These are phyloP conservation scores for Nibea coibor DNA, from an alignment of 2,113 vertebrate species.

Conservation along the genomic window DNA sequence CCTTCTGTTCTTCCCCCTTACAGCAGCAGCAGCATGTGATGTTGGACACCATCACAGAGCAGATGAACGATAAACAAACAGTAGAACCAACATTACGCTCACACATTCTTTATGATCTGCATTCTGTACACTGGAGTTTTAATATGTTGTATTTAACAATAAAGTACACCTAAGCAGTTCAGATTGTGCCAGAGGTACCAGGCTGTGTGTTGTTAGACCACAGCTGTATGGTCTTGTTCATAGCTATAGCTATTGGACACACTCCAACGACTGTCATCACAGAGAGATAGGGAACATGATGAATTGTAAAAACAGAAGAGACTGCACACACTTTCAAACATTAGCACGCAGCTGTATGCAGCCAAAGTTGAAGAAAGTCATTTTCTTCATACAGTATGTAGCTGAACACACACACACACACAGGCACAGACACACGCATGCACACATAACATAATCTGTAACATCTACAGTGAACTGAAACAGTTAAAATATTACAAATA, in stretches of 20 bases:
- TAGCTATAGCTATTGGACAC: background rate
- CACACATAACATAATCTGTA: too few species aligned
- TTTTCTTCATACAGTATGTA: too few species aligned
- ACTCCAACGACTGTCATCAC: background rate
- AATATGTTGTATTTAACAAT: background rate
- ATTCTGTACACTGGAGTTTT: background rate
- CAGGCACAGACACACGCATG: too few species aligned
- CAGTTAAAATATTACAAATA: too few species aligned
- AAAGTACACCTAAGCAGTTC: background rate
- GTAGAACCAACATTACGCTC: background rate
- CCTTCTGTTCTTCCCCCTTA: slow-evolving; percentile 19
- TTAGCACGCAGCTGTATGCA: background rate
- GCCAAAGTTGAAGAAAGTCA: background rate
- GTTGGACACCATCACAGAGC: background rate
- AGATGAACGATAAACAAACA: background rate
- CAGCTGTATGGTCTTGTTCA: background rate
- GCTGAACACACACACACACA: too few species aligned
- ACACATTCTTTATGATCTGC: background rate
- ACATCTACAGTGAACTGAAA: too few species aligned
- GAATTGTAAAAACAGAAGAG: background rate
- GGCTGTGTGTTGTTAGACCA: background rate
- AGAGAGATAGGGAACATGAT: background rate
- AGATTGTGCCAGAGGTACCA: background rate
- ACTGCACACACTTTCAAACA: background rate
- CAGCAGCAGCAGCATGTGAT: slow-evolving; percentile 2